Base-by-base conservation (phyloP, 2,113 vertebrate genomes). In the Anguilla rostrata region DNA sequence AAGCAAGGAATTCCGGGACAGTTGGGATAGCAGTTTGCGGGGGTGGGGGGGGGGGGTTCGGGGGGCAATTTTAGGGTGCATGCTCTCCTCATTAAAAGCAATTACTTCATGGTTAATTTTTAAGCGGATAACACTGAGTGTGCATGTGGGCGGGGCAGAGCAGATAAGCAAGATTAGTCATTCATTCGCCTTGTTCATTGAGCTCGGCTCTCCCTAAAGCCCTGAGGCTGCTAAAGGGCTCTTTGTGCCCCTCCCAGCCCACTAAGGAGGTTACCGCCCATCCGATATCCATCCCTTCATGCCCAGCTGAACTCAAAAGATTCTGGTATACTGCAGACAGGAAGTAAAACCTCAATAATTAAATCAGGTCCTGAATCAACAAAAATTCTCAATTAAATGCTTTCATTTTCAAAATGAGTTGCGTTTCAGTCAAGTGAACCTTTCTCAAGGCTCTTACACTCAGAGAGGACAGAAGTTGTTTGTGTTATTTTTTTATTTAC, bases 61-160 rank as follows among this genome's bases (percentile, higher is more conserved):
- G n/a, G 39, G 29, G 57, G 14, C 85, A 84, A 71, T 92, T 91
- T 86, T 91, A 89, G 84, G 84, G 89, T 92, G 91, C 20, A 5
- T 88, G 87, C 90, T 89, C 89, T 84, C 20, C 86, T 93, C 85
- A 91, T 94, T 94, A 91, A 92, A 88, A 86, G 87, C 89, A 93
- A 95, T 95, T 94, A 93, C 85, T 88, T 89, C 87, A 57, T 71
- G 81, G 90, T 90, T 93, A 86, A 94, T 94, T 93, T 94, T 90
- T 89, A 91, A 93, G 90, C 89, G 86, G 90, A 94, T 90, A 90
- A 92, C 83, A 5, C 90, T 83, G 87, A 78, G 87, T 60, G 84
- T 88, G 83, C 14, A 5, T 86, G 85, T 83, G 88, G 87, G 86
- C 1, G 83, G 56, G 16, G 14, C 0, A 40, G n/a, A 16, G 60